These are phyloP conservation scores for Alaudala cheleensis DNA, from an alignment of 2,113 vertebrate species.

Conservation along the genomic window DNA sequence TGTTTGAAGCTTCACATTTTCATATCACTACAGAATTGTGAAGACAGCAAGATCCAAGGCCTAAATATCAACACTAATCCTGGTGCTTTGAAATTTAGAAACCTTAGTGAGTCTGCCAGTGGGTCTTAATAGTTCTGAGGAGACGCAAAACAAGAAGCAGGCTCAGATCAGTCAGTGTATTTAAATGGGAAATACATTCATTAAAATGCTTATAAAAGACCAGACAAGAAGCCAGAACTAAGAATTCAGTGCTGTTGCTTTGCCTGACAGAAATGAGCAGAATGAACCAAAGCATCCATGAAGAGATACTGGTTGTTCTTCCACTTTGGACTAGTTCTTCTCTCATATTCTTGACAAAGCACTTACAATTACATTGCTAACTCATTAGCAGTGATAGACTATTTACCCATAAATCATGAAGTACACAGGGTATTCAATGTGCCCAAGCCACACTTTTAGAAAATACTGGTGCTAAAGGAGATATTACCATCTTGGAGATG, in stretches of 20 bases:
- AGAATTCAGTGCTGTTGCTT: neutral
- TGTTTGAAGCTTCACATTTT: neutral
- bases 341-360: neutral
- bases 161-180: neutral
- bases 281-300: neutral
- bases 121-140: neutral
- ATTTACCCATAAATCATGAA: neutral
- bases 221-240: neutral
- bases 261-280: neutral
- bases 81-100: slow-evolving; percentile 12
- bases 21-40: neutral
- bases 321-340: neutral
- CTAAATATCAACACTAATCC: neutral
- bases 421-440: neutral
- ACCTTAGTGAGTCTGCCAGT: neutral
- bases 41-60: neutral
- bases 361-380: neutral
- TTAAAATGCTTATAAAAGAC: neutral
- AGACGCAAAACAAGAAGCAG: neutral
- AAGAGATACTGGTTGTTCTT: neutral
- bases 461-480: neutral
- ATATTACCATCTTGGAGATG: neutral
- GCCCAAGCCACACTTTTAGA: neutral
- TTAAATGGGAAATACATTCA: neutral
- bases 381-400: neutral